Evolutionary conservation across 1,140 invertebrate species (phyloP).

Genomic region (Lordiphosa clarofinis): DNA sequence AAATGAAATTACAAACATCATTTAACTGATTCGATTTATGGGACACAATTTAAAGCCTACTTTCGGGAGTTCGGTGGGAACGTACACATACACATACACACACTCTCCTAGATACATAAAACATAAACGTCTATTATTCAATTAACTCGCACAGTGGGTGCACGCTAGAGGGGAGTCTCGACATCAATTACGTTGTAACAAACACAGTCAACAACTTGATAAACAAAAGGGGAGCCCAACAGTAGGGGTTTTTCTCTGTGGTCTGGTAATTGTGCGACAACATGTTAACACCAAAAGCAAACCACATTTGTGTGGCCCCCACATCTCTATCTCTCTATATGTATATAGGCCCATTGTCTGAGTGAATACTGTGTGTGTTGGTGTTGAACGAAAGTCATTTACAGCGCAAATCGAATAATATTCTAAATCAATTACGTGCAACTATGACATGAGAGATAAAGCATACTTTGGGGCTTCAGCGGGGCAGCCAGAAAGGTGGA

Average conservation of each 20-base stretch:
- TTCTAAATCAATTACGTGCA: conserved; percentile 73
- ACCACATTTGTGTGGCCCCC: conserved; percentile 39
- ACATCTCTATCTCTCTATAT: conserved; percentile 4
- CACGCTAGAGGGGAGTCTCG: conserved; percentile 27
- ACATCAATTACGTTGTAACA: conserved; percentile 53
- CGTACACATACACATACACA: conserved; percentile 9
- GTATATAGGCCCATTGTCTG: conserved; percentile 38
- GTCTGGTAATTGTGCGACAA: conserved; percentile 71
- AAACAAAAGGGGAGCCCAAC: conserved; percentile 23
- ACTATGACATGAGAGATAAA: conserved; percentile 33
- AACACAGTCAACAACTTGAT: conserved; percentile 50
- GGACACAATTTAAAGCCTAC: conserved; percentile 22
- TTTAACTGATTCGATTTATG: conserved; percentile 68
- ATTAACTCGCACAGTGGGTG: conserved; percentile 61
- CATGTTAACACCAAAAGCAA: conserved; percentile 62
- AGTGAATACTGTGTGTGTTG: conserved; percentile 11
- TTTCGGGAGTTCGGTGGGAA: conserved; percentile 24
- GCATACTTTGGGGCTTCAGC: not conserved
- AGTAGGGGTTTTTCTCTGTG: conserved; percentile 24
- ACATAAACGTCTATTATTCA: conserved; percentile 75
- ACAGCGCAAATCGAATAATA: conserved; percentile 73
- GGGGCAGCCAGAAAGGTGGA: not conserved
- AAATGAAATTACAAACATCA: conserved; percentile 66
- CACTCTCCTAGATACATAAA: conserved; percentile 47
- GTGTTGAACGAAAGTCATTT: conserved; percentile 69